Evolutionary conservation across 2,113 vertebrate species (phyloP).

Genomic region (Zosterops hypoxanthus): DNA sequence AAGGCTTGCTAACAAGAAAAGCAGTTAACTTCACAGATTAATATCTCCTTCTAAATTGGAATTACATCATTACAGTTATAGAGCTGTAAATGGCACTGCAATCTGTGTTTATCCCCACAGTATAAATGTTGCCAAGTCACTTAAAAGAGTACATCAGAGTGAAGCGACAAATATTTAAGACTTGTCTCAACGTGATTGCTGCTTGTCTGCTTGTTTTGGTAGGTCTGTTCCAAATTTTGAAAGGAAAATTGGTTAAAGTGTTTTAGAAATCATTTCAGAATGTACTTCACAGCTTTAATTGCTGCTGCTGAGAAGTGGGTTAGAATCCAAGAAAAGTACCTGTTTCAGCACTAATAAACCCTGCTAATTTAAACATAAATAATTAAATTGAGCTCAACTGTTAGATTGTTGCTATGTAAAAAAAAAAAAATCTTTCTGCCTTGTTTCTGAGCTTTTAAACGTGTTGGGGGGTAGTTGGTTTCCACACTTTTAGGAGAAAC

Average conservation of each 20-base stretch:
- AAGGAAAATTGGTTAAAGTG: background rate
- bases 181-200: background rate
- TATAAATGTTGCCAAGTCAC: background rate
- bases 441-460: background rate
- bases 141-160: background rate
- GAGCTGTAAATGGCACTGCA: background rate
- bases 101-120: background rate
- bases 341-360: background rate
- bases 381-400: background rate
- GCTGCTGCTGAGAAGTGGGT: background rate
- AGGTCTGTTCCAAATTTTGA: background rate
- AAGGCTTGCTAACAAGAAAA: constrained; percentile 3
- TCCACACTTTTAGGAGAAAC: background rate
- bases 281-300: background rate
- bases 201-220: background rate
- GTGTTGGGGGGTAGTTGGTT: background rate
- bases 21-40: background rate
- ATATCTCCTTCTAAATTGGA: background rate
- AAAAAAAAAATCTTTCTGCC: background rate
- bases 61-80: background rate
- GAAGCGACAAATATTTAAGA: background rate
- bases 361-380: background rate
- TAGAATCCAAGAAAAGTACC: background rate
- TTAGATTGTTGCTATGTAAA: background rate
- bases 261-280: background rate